Evolutionary conservation across 2,888 invertebrate genomes (phyloP).

Genomic region (Yponomeuta cagnagella): DNA sequence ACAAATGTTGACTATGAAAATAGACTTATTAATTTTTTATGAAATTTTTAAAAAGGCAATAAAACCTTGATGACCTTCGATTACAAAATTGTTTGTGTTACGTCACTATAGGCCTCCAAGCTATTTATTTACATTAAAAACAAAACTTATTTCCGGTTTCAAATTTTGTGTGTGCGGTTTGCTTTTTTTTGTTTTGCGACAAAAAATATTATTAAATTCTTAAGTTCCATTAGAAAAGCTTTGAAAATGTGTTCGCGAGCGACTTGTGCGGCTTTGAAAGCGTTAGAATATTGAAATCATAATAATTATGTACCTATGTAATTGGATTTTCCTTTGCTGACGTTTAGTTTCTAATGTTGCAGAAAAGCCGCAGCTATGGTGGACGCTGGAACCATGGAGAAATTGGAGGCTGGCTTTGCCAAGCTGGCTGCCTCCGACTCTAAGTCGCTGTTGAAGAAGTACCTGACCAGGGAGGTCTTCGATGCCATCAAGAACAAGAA

Average conservation of each 20-base stretch:
- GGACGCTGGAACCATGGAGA: slow-evolving; percentile 92
- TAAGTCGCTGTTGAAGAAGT: slow-evolving; percentile 97
- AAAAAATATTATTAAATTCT: background rate
- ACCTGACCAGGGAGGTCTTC: slow-evolving; percentile 92
- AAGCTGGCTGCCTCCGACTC: slow-evolving; percentile 92
- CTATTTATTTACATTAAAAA: background rate
- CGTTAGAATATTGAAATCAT: slow-evolving; percentile 46
- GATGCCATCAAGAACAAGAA: slow-evolving; percentile 94
- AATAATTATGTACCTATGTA: background rate
- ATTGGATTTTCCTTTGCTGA: slow-evolving; percentile 7
- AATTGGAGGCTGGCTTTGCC: slow-evolving; percentile 93
- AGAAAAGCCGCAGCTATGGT: slow-evolving; percentile 89
- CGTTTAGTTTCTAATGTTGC: slow-evolving; percentile 39
- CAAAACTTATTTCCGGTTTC: slow-evolving; percentile 22
- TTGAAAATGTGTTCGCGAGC: slow-evolving; percentile 64
- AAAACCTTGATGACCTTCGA: background rate
- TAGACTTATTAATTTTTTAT: no score
- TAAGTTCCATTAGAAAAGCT: slow-evolving; percentile 17
- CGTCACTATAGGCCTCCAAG: background rate
- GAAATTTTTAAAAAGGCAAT: no score
- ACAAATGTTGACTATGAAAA: background rate
- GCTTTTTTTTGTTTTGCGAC: background rate
- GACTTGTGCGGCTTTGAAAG: slow-evolving; percentile 67
- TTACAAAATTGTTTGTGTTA: background rate
- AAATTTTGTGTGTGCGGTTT: background rate